phyloP scores from a whole-genome alignment of 2,888 invertebrate species.

The Metacarcinus magister region DNA sequence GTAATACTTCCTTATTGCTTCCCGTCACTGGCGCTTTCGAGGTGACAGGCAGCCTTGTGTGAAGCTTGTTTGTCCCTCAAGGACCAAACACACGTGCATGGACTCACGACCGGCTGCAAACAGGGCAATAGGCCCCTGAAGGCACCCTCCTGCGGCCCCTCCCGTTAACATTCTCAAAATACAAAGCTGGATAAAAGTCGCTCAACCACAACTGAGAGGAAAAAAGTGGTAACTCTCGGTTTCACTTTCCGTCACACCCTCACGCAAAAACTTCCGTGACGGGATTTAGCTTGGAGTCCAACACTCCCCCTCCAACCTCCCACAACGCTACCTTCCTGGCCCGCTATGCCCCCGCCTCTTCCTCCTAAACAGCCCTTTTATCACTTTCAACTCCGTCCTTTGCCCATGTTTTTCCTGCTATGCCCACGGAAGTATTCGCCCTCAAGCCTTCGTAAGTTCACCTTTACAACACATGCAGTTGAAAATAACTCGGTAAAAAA shows the following conservation, averaged over 20 bases:
- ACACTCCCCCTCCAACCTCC: not conserved
- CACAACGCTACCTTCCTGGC: not conserved
- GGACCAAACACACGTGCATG: not conserved
- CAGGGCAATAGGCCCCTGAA: not conserved
- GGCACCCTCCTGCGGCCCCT: not conserved
- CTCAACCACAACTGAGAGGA: not conserved
- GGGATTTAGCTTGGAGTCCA: not conserved
- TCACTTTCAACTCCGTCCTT: not conserved
- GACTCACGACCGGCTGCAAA: not conserved
- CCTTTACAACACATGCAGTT: not conserved
- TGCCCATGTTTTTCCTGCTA: not conserved
- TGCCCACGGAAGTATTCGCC: not conserved
- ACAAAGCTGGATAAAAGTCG: not conserved
- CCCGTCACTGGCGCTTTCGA: not conserved
- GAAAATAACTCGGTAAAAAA: not conserved
- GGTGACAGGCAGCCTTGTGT: constrained; percentile 1
- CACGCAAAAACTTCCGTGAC: constrained; percentile 40
- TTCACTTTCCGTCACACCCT: constrained; percentile 47
- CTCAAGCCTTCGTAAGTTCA: not conserved
- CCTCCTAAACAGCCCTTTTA: not conserved
- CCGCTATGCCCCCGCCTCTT: constrained; percentile 11
- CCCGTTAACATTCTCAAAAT: constrained; percentile 38
- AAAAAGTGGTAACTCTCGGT: not conserved
- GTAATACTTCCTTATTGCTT: constrained; percentile 16
- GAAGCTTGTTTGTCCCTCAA: constrained; percentile 13